Evolutionary conservation across 2,113 vertebrate genomes (phyloP), one percentile per base, ranked within the genome.

Genomic region (Myrmophylax atrothorax): DNA sequence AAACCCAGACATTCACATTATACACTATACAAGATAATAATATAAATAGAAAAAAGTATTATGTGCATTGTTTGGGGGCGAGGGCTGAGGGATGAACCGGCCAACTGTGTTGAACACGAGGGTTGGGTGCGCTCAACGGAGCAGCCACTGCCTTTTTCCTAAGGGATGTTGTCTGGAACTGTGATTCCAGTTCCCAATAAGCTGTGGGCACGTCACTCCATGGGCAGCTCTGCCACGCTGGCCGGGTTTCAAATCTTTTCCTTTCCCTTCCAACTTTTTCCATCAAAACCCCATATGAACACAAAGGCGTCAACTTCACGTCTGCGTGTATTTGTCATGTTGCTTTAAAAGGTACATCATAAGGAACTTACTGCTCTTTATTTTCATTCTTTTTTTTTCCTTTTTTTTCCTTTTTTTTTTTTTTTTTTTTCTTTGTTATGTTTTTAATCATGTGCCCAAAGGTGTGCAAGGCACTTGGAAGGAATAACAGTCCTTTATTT

Each of bases 31-130:
- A 98, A 95, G 98, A 98, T 98, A 99, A 94, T 98, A 98, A 98
- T 98, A 98, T 99, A 99, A 99, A 99, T 99, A 99, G 98, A 98
- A 96, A 98, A 98, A 98, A 96, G 97, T 98, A 98, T 98, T 98
- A 98, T 99, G 98, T 99, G 98, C 98, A 99, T 98, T 98, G 97
- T 97, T 98, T 98, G 97, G 97, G 79, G 84, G 90, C 55, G 62
- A 97, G 98, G 89, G 95, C 79, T 98, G 95, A 97, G 96, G 97
- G 97, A 94, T 15, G 68, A 96, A 96, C 85, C 94, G 0, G 89
- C 95, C 84, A 77, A 95, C 92, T 97, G 83, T 35, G 53, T 67
- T 91, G 86, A 94, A 92, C 29, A 75, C 94, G 49, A 77, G 69
- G 63, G 63, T 29, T 49, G 63, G 40, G 67, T 52, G 56, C 35